Conservation (phyloP, 2,888 invertebrate genomes). For the Pomacea canaliculata region DNA sequence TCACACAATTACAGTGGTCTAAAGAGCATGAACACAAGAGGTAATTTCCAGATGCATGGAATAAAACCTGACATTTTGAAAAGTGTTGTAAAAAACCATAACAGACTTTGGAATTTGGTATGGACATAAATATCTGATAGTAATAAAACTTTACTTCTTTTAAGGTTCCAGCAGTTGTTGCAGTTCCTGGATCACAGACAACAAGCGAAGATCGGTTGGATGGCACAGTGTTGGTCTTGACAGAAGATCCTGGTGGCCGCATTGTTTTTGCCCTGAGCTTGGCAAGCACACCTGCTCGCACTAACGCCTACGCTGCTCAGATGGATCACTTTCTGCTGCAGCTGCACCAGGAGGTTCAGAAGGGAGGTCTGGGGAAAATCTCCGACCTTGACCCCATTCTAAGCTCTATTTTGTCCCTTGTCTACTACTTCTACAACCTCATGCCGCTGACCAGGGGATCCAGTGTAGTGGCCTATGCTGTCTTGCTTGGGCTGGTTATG, state of each 20-base stretch:
- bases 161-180: slow-evolving; percentile 15
- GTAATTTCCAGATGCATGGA: no score
- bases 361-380: slow-evolving; percentile 54
- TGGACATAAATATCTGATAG: no score
- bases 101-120: no score
- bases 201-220: slow-evolving; percentile 53
- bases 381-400: slow-evolving; percentile 55
- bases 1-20: no score
- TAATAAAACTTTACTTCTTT: no score
- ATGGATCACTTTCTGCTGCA: slow-evolving; percentile 53
- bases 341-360: slow-evolving; percentile 56
- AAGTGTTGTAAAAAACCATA: no score
- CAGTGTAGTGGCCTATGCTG: slow-evolving; percentile 62
- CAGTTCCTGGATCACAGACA: background rate
- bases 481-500: slow-evolving; percentile 61
- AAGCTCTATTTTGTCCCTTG: slow-evolving; percentile 55
- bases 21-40: no score
- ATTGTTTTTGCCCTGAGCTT: slow-evolving; percentile 57
- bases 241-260: slow-evolving; percentile 54
- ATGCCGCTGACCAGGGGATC: slow-evolving; percentile 63
- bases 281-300: slow-evolving; percentile 51
- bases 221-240: slow-evolving; percentile 58
- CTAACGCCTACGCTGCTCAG: slow-evolving; percentile 53
- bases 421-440: slow-evolving; percentile 64
- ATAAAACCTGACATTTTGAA: no score